Base-by-base conservation (phyloP, 2,797 vertebrate species). In the Hemitrygon akajei region DNA sequence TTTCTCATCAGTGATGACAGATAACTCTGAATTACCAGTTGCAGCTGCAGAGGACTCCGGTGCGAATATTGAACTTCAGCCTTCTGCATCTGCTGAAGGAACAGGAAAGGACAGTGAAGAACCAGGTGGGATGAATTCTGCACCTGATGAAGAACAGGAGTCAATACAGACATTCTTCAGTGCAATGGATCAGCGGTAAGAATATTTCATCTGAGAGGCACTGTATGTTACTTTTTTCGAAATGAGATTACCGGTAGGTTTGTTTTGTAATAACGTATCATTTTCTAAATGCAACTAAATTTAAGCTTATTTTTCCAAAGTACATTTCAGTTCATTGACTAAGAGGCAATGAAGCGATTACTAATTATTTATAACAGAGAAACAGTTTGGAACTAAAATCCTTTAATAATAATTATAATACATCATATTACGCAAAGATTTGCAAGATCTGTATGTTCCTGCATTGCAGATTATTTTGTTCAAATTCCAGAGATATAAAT, bases 151-250 rank as follows among this genome's bases (percentile, higher is more conserved):
- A 58, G 91, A 93, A 56, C 30, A 76, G 25, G 71, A 95, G 94
- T 95, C 96, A 40, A 96, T 97, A 95, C 97, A 98, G 58, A 99
- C 98, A n/a, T 99, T 99, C 97, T 99, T 99, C 97, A 99, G 98
- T 96, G 97, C 97, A 96, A 99, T 99, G 98, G 98, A 97, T 95
- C 98, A 98, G 97, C 99, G 98, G 98, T 99, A 98, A 94, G 95
- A 10, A 34, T 2, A 63, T 60, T 87, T n/a, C 34, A 16, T 20
- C 7, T 18, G 60, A 56, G 40, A 93, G n/a, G 47, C 40, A 6
- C 91, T 69, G 30, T n/a, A 14, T 2, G 0, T 76, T 76, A 9
- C 40, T 73, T 22, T 73, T 73, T 11, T 5, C 9, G 22, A 63
- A 87, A 91, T 37, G 22, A 2, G 63, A 91, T 37, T 91, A n/a